phyloP scores from a whole-genome alignment of 2,797 vertebrate genomes.

The Sebastes iracundus region DNA sequence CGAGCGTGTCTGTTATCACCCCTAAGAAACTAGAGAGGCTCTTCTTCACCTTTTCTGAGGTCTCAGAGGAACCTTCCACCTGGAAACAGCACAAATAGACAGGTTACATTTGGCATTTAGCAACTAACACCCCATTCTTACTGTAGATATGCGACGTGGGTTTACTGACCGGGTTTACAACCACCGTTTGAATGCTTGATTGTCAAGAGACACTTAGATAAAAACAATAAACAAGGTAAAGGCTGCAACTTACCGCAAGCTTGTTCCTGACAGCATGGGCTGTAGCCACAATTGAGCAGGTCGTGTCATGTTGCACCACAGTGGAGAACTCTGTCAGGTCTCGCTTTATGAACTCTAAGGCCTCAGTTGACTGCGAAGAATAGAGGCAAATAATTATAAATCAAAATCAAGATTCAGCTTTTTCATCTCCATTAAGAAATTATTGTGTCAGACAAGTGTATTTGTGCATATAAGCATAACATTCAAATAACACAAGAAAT shows the following conservation, averaged over 20 bases:
- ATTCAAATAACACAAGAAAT: neutral
- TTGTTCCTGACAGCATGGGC: conserved; percentile 95
- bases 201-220: neutral
- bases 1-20: conserved; percentile 96
- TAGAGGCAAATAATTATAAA: neutral
- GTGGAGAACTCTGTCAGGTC: conserved; percentile 95
- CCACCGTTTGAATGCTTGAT: neutral
- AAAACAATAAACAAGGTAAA: neutral
- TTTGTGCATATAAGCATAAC: neutral
- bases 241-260: conserved; percentile 85
- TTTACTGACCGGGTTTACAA: neutral
- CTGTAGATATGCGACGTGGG: neutral
- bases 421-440: neutral
- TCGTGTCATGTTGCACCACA: conserved; percentile 96
- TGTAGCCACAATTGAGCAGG: conserved; percentile 96
- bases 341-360: conserved; percentile 95
- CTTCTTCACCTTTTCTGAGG: conserved; percentile 95
- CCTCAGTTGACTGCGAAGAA: conserved; percentile 90
- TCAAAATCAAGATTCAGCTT: neutral
- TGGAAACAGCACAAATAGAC: conserved; percentile 45
- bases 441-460: neutral
- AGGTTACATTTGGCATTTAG: neutral
- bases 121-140: neutral
- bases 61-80: conserved; percentile 92
- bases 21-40: conserved; percentile 95